Evolutionary conservation across 2,888 invertebrate genomes (phyloP).

Genomic region (Neelides folsomi): DNA sequence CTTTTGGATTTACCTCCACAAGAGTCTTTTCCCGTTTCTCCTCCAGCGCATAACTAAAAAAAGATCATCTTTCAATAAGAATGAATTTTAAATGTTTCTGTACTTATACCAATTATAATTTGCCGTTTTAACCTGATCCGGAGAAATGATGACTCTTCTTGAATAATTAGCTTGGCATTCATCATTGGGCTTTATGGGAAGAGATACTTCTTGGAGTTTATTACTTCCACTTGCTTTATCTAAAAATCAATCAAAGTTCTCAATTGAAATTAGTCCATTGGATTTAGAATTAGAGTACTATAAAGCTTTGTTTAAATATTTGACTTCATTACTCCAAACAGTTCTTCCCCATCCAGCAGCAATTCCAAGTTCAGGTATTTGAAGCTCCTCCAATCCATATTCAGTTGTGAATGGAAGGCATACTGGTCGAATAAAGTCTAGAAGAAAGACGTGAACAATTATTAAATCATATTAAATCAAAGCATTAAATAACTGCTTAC

Average conservation of each 20-base stretch:
- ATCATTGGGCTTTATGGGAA: slow-evolving; percentile 22
- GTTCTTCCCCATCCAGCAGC: slow-evolving; percentile 59
- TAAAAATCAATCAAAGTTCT: slow-evolving; percentile 2
- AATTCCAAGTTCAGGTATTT: slow-evolving; percentile 37
- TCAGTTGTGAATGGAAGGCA: slow-evolving; percentile 32
- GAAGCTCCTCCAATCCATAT: slow-evolving; percentile 14
- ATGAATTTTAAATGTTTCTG: background rate
- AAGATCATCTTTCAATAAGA: background rate
- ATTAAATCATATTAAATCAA: no score
- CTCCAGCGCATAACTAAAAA: slow-evolving; percentile 31
- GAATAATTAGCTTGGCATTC: slow-evolving; percentile 28
- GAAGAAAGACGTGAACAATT: no score
- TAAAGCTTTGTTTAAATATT: background rate
- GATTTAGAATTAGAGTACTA: background rate
- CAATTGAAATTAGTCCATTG: background rate
- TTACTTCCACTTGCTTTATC: slow-evolving; percentile 21
- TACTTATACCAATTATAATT: no score
- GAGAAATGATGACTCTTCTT: slow-evolving; percentile 16
- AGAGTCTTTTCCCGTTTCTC: slow-evolving; percentile 18
- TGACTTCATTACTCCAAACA: slow-evolving; percentile 21
- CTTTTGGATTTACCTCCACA: slow-evolving; percentile 13
- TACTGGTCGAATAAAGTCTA: slow-evolving; percentile 23
- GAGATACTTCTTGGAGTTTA: slow-evolving; percentile 16
- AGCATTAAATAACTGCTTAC: background rate
- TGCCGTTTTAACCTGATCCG: slow-evolving; percentile 15